phyloP scores from a whole-genome alignment of 2,888 invertebrate species.

The Malacosoma neustria region DNA sequence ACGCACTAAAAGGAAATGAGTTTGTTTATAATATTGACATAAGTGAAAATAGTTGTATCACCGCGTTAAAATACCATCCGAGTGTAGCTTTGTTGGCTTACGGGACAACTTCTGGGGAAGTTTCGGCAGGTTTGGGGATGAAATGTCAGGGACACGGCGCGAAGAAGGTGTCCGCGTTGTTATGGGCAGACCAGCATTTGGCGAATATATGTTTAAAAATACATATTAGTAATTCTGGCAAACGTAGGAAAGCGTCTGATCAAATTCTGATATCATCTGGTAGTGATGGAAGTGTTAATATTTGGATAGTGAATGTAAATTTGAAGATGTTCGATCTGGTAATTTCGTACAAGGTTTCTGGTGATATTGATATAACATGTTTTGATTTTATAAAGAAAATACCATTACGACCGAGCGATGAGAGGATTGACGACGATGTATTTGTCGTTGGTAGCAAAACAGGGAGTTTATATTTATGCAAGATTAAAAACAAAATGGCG shows the following conservation, averaged over 20 bases:
- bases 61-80: conserved; percentile 46
- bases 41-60: conserved; percentile 49
- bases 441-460: conserved; percentile 50
- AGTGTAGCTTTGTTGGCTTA: conserved; percentile 44
- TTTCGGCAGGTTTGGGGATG: conserved; percentile 39
- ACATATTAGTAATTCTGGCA: conserved; percentile 42
- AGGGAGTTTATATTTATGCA: conserved; percentile 42
- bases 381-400: conserved; percentile 49
- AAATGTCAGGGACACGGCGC: conserved; percentile 46
- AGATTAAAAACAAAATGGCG: conserved; percentile 23
- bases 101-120: conserved; percentile 49
- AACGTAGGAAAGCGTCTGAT: conserved; percentile 45
- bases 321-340: conserved; percentile 42
- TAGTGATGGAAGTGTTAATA: conserved; percentile 41
- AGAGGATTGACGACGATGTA: conserved; percentile 35
- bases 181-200: conserved; percentile 44
- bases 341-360: conserved; percentile 36
- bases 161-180: conserved; percentile 33
- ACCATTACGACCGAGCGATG: conserved; percentile 35
- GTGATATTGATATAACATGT: conserved; percentile 41
- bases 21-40: conserved; percentile 41
- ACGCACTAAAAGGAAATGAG: conserved; percentile 53
- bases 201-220: conserved; percentile 40
- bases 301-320: conserved; percentile 51
- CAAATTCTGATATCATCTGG: conserved; percentile 38